Conservation (phyloP, 2,888 invertebrate species). For the Pachycephus smyrnensis region DNA sequence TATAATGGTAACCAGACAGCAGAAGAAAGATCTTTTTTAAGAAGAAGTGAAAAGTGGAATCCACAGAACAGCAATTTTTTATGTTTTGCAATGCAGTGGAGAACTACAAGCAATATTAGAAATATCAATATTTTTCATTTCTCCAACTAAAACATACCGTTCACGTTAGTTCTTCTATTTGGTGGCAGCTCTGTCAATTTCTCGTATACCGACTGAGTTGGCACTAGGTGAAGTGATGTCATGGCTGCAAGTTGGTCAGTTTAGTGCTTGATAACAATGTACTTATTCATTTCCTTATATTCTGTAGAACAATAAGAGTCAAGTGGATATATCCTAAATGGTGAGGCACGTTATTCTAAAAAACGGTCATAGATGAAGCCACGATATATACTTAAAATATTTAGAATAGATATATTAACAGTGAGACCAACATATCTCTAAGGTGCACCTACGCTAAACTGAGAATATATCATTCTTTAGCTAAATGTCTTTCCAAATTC, state of each 20-base stretch:
- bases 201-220: constrained; percentile 43
- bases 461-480: constrained; percentile 8
- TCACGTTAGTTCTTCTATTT: not conserved
- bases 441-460: constrained; percentile 13
- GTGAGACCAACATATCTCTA: not conserved
- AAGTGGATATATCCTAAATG: constrained; percentile 20
- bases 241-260: constrained; percentile 47
- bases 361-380: constrained; percentile 5
- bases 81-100: not conserved
- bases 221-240: constrained; percentile 43
- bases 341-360: constrained; percentile 22
- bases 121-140: not conserved
- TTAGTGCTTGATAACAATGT: constrained; percentile 34
- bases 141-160: not conserved
- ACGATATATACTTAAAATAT: constrained; percentile 13
- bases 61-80: not conserved
- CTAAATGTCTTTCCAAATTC: constrained; percentile 7
- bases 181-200: constrained; percentile 35
- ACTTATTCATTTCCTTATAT: constrained; percentile 27
- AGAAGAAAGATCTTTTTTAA: not conserved
- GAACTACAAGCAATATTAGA: not conserved
- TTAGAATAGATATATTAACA: not conserved
- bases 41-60: not conserved
- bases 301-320: constrained; percentile 19
- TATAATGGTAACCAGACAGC: not conserved